Evolutionary conservation across 1,140 invertebrate genomes (phyloP), one percentile per base, ranked within the genome.

Genomic region (Drosophila athabasca): DNA sequence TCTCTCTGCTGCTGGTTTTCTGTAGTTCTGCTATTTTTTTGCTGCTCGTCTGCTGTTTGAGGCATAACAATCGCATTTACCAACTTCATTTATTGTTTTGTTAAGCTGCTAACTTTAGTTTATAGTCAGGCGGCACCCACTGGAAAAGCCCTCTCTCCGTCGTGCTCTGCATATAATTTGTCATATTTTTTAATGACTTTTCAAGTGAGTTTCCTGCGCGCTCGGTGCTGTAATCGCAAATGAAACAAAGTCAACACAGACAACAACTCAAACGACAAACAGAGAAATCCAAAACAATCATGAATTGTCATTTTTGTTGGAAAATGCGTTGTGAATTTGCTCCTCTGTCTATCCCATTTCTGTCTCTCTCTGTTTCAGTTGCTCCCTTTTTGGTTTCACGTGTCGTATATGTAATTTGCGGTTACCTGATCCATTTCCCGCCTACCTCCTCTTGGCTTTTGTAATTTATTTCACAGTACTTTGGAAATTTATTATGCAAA

Each of bases 61-160:
- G 69, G 77, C 82, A 85, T 52, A 81, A 87, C 81, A 85, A 85
- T 87, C 81, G 81, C 81, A 87, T 85, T 85, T 85, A 74, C 82
- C 77, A 85, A 85, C 82, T 85, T 85, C 82, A 85, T 85, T 85
- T 85, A 85, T 85, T 85, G 82, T 85, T 87, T 85, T 85, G 82
- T 85, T 85, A 85, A 85, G 82, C 82, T 85, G 82, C 82, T 85
- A 85, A 85, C 82, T 85, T 85, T 85, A 87, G 82, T 87, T 85
- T 85, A 85, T 87, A 81, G 82, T 74, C 82, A 70, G 60, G 46
- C 57, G 75, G 46, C 53, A 61, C 31, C 50, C 61, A 62, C 53
- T 69, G 62, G 41, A 62, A 75, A 69, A 79, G 57, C 19, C 31
- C 13, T 24, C 19, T 9, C 17, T 13, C 35, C 7, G 15, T 41